Percentiles rank a stretch among this genome's conserved stretches.
Conservation (phyloP, 2,113 vertebrate species). For the Festucalex cinctus region DNA sequence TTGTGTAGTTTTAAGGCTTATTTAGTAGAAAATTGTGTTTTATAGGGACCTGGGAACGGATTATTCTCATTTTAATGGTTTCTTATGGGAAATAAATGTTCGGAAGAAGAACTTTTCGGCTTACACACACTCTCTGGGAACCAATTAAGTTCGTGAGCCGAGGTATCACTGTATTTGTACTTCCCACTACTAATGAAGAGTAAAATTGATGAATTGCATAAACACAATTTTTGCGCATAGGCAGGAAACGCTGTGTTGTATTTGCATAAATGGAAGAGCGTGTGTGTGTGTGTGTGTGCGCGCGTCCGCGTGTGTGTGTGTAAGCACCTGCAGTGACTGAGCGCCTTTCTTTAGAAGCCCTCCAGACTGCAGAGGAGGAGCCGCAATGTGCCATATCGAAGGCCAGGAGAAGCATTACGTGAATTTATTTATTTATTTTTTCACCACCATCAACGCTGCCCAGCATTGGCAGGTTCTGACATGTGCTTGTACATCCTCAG, state of each 20-base stretch:
- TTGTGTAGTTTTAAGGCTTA: too few relatives aligned
- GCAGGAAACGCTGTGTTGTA: neutral
- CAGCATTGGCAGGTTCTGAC: constrained; percentile 11
- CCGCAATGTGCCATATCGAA: neutral
- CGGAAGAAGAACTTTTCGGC: too few relatives aligned
- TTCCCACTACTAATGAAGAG: too few relatives aligned
- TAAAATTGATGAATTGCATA: constrained; percentile 20
- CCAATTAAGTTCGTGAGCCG: too few relatives aligned
- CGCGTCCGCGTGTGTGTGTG: constrained; percentile 1
- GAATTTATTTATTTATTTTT: constrained; percentile 7
- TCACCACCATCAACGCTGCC: constrained; percentile 3
- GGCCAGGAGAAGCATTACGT: constrained; percentile 1
- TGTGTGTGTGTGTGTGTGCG: neutral
- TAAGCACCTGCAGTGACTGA: constrained; percentile 14
- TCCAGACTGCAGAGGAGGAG: constrained; percentile 1
- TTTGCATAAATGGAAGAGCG: constrained; percentile 13
- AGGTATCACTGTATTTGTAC: too few relatives aligned
- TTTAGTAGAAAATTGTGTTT: too few relatives aligned
- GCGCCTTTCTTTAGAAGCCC: neutral
- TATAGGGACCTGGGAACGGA: too few relatives aligned
- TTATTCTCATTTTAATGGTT: too few relatives aligned
- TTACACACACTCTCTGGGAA: too few relatives aligned
- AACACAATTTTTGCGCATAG: constrained; percentile 7
- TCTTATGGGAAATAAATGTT: too few relatives aligned
- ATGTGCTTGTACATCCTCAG: constrained; percentile 8